Conservation (phyloP, 2,797 vertebrate genomes). For the Falco cherrug region DNA sequence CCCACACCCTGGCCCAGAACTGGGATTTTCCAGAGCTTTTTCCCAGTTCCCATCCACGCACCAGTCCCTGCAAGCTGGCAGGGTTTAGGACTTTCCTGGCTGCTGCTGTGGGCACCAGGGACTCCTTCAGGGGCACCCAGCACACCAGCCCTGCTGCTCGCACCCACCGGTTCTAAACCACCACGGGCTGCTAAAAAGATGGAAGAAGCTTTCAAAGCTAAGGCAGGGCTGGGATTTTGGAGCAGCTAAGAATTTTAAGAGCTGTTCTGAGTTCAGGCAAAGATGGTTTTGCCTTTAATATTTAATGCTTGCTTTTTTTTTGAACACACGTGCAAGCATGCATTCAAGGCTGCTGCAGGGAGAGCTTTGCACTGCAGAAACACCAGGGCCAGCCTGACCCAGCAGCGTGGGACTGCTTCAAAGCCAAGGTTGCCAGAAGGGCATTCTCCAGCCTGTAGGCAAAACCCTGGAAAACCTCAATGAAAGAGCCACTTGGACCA, state of each 20-base stretch:
- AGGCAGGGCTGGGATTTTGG: background rate
- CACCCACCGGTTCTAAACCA: background rate
- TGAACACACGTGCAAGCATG: background rate
- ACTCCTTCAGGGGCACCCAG: fast-evolving
- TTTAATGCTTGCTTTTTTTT: background rate
- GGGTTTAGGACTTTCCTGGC: background rate
- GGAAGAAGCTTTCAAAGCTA: background rate
- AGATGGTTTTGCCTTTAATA: conserved; percentile 15
- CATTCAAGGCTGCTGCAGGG: background rate
- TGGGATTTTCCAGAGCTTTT: background rate
- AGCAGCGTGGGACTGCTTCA: background rate
- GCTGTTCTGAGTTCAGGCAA: background rate
- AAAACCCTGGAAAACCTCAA: background rate
- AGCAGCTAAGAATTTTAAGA: background rate
- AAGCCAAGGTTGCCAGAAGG: conserved; percentile 34
- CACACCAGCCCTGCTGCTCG: background rate
- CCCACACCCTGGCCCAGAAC: background rate
- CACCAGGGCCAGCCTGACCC: background rate
- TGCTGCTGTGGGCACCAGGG: background rate
- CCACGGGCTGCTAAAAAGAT: background rate
- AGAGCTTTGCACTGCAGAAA: background rate
- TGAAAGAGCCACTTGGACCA: background rate
- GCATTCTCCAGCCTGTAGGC: background rate
- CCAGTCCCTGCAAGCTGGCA: background rate
- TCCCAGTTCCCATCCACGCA: background rate